These are phyloP conservation scores for Sogatella furcifera DNA, from an alignment of 1,140 invertebrate genomes.

Conservation along the genomic window DNA sequence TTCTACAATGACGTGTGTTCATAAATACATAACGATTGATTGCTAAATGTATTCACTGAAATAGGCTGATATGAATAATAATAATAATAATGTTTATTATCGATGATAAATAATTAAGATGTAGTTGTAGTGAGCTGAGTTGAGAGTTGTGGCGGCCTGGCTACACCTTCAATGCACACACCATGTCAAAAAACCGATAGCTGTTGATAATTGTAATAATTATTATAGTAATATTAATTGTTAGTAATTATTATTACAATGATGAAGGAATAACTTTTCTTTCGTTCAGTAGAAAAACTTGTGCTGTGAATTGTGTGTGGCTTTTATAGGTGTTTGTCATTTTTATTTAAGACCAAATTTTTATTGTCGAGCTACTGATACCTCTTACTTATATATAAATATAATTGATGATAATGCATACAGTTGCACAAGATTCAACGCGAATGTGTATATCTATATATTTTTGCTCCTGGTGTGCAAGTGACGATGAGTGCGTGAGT, in stretches of 20 bases:
- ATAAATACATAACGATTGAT: too few species aligned
- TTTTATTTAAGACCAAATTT: neutral
- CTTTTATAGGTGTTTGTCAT: neutral
- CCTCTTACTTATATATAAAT: neutral
- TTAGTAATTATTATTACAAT: neutral
- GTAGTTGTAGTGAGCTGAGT: neutral
- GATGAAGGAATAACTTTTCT: neutral
- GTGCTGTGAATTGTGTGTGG: constrained; percentile 1
- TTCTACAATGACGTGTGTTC: too few species aligned
- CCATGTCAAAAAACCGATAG: neutral
- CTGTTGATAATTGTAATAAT: neutral
- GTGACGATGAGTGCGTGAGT: too few species aligned
- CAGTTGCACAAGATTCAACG: neutral
- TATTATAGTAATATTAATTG: too few species aligned
- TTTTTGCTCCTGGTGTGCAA: too few species aligned
- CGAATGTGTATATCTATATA: too few species aligned
- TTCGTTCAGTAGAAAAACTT: neutral
- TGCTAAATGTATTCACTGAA: too few species aligned
- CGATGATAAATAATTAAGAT: too few species aligned
- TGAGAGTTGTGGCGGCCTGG: neutral
- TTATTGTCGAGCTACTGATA: neutral
- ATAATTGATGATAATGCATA: neutral
- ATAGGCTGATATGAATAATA: too few species aligned
- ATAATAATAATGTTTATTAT: neutral
- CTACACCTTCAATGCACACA: neutral